Evolutionary conservation across 2,888 invertebrate species (phyloP).

Genomic region (Bombylius discolor): DNA sequence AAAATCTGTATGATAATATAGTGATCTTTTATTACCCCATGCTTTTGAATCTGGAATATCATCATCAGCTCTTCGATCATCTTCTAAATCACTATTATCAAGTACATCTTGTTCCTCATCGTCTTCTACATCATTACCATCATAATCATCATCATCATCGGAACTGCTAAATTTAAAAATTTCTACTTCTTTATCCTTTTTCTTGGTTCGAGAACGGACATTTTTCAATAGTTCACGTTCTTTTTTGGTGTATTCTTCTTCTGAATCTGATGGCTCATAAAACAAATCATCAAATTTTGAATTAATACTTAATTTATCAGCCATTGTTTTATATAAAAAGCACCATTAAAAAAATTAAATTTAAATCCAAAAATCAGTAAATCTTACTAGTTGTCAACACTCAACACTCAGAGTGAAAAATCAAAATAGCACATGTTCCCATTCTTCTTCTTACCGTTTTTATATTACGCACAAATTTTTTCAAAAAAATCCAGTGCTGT

Average conservation of each 20-base stretch:
- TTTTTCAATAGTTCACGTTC: constrained; percentile 51
- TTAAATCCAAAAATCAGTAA: too few relatives aligned
- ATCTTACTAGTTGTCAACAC: too few relatives aligned
- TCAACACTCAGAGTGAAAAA: too few relatives aligned
- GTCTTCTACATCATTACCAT: constrained; percentile 37
- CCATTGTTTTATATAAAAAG: constrained; percentile 15
- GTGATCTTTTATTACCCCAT: constrained; percentile 72
- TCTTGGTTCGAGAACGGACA: constrained; percentile 41
- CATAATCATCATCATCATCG: constrained; percentile 39
- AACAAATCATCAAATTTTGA: constrained; percentile 32
- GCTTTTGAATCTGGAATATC: constrained; percentile 68
- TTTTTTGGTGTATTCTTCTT: constrained; percentile 54
- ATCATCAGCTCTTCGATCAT: constrained; percentile 51
- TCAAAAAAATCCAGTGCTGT: too few relatives aligned
- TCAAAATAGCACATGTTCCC: too few relatives aligned
- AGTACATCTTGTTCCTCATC: constrained; percentile 35
- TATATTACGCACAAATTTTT: too few relatives aligned
- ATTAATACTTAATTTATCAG: constrained; percentile 21
- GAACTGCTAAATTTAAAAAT: constrained; percentile 44
- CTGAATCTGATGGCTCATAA: constrained; percentile 56
- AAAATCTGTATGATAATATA: constrained; percentile 78
- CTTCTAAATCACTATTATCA: constrained; percentile 66
- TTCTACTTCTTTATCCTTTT: constrained; percentile 46
- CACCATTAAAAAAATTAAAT: too few relatives aligned
- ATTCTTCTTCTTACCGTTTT: too few relatives aligned